Evolutionary conservation across 2,113 vertebrate genomes (phyloP), one percentile per base, ranked within the genome.

Genomic region (Corapipo altera): DNA sequence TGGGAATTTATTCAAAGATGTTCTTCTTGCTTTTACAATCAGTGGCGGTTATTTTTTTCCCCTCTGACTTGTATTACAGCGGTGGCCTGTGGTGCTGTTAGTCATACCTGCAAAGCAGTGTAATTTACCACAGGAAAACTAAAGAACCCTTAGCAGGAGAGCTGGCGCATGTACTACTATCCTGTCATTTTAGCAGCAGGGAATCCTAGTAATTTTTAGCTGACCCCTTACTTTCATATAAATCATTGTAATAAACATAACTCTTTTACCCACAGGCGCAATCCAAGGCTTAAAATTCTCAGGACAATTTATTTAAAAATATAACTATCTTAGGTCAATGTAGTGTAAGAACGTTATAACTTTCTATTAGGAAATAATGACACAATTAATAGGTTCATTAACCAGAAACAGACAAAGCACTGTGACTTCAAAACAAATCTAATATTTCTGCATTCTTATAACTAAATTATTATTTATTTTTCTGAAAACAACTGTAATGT

Each of bases 171-270:
- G 94, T 88, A 94, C 92, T 97, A 97, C 96, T 96, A 95, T 91
- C 93, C 97, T 98, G 98, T 98, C 98, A 98, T 95, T 98, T 97
- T 98, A 97, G 92, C 98, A 98, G 97, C 97, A 97, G 98, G 98
- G 95, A 97, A 96, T 95, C 95, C 88, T 91, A 96, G 97, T 96
- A 88, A 95, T 97, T 98, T 98, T 97, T 98, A 96, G 97, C 95
- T 98, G 91, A 94, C 82, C 97, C 96, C 97, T 96, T 85, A 96
- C 89, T 93, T 98, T 94, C 85, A 98, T 98, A 98, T 98, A 98
- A 98, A 98, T 99, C 98, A 98, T 95, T 90, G 91, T 96, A 98
- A 98, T 98, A 98, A 98, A 98, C 97, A 97, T 91, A 95, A 96
- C 77, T 92, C 72, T 93, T 92, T 95, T 95, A 95, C 44, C 81